Percentiles rank a stretch among this genome's conserved stretches.
Evolutionary conservation across 2,888 invertebrate genomes (phyloP).

Genomic region (Lathronympha strigana): DNA sequence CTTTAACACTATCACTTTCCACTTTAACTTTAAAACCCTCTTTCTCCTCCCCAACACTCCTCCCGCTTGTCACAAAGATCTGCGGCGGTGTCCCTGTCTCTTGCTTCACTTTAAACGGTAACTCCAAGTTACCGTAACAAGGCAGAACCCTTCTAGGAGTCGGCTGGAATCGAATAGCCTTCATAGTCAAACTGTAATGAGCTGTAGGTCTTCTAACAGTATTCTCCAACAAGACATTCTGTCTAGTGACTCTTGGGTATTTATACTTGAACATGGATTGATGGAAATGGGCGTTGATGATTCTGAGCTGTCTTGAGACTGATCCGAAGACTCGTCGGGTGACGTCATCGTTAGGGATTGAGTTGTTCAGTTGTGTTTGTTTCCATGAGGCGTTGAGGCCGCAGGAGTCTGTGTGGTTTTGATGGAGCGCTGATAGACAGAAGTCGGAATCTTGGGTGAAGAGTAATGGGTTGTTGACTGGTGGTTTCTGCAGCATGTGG

Average conservation of each 20-base stretch:
- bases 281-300: slow-evolving; percentile 76
- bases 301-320: slow-evolving; percentile 70
- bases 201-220: slow-evolving; percentile 63
- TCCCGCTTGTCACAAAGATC: slow-evolving; percentile 62
- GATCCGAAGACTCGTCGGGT: slow-evolving; percentile 73
- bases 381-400: slow-evolving; percentile 69
- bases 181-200: slow-evolving; percentile 66
- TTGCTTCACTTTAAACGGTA: slow-evolving; percentile 75
- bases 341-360: slow-evolving; percentile 65
- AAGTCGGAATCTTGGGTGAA: slow-evolving; percentile 51
- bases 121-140: slow-evolving; percentile 78
- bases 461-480: slow-evolving; percentile 63
- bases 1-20: slow-evolving; percentile 57
- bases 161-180: slow-evolving; percentile 73
- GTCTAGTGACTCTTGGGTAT: slow-evolving; percentile 74
- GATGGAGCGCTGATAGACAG: slow-evolving; percentile 51
- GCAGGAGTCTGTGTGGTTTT: slow-evolving; percentile 61
- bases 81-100: slow-evolving; percentile 59
- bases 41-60: slow-evolving; percentile 60
- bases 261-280: slow-evolving; percentile 73
- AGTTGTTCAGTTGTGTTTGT: slow-evolving; percentile 64
- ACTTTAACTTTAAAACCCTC: slow-evolving; percentile 57
- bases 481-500: slow-evolving; percentile 59
- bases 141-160: slow-evolving; percentile 73
- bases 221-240: slow-evolving; percentile 73